Evolutionary conservation across 37 sponge, comb jelly and placozoan species (phyloP).

Genomic region (Chondrilla cf. caribensis): DNA sequence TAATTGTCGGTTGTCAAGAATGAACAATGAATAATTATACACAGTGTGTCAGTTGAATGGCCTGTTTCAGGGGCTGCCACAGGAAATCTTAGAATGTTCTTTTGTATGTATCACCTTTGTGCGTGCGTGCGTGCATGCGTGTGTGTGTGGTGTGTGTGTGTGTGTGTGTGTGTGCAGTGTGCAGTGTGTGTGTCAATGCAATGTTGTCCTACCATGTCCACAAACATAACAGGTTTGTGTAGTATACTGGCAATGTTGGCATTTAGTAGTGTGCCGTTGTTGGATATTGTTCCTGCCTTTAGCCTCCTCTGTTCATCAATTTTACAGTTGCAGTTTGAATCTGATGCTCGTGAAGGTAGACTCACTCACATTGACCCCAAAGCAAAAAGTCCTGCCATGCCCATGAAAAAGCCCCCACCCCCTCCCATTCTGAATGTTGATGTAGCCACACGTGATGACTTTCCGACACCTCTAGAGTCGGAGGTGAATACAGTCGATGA

Average conservation of each 20-base stretch:
- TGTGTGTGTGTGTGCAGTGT: constrained; percentile 8
- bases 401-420: background rate
- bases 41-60: too few relatives aligned
- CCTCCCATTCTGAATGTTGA: background rate
- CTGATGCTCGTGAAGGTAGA: constrained; percentile 5
- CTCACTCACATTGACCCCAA: background rate
- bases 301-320: too few relatives aligned
- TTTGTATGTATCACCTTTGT: too few relatives aligned
- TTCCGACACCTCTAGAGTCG: background rate
- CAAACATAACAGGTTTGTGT: too few relatives aligned
- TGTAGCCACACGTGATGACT: background rate
- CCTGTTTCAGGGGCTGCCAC: too few relatives aligned
- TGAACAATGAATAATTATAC: too few relatives aligned
- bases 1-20: too few relatives aligned
- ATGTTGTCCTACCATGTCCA: background rate
- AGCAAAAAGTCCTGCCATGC: too few relatives aligned
- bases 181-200: background rate
- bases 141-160: constrained; percentile 14
- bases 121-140: constrained; percentile 8
- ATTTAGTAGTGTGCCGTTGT: too few relatives aligned
- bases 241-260: too few relatives aligned
- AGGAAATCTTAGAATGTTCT: too few relatives aligned
- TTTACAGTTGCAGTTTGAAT: constrained; percentile 2
- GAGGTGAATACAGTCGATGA: background rate
- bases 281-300: too few relatives aligned